Conservation (phyloP, 2,888 invertebrate species). For the Tetragonisca angustula region DNA sequence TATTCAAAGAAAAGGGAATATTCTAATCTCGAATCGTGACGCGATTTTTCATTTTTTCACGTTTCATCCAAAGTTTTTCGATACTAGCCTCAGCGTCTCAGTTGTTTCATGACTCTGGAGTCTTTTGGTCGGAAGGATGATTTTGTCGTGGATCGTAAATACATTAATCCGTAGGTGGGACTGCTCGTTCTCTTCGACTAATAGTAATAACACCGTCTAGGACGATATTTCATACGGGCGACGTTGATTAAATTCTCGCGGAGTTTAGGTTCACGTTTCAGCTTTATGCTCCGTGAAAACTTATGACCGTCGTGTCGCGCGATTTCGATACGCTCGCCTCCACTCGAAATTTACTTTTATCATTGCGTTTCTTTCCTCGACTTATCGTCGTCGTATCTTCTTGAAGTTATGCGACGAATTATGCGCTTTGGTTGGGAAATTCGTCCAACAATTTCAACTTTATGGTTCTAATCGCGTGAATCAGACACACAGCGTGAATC, state of each 20-base stretch:
- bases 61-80: too few relatives aligned
- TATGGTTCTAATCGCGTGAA: too few relatives aligned
- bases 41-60: too few relatives aligned
- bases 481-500: too few relatives aligned
- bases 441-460: neutral
- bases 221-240: constrained; percentile 56
- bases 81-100: neutral
- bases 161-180: constrained; percentile 58
- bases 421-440: neutral
- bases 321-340: constrained; percentile 40
- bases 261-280: constrained; percentile 53
- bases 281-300: constrained; percentile 52
- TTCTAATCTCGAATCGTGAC: too few relatives aligned
- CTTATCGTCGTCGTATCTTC: neutral
- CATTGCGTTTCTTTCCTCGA: neutral
- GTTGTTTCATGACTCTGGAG: neutral
- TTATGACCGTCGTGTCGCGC: constrained; percentile 38
- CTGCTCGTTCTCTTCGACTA: constrained; percentile 53
- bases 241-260: constrained; percentile 66
- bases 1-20: too few relatives aligned
- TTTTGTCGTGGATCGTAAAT: constrained; percentile 60
- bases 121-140: neutral
- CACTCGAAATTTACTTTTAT: constrained; percentile 25
- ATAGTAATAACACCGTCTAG: constrained; percentile 64
- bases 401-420: neutral